Conservation (phyloP, 2,113 vertebrate genomes). For the Muntiacus muntjak region DNA sequence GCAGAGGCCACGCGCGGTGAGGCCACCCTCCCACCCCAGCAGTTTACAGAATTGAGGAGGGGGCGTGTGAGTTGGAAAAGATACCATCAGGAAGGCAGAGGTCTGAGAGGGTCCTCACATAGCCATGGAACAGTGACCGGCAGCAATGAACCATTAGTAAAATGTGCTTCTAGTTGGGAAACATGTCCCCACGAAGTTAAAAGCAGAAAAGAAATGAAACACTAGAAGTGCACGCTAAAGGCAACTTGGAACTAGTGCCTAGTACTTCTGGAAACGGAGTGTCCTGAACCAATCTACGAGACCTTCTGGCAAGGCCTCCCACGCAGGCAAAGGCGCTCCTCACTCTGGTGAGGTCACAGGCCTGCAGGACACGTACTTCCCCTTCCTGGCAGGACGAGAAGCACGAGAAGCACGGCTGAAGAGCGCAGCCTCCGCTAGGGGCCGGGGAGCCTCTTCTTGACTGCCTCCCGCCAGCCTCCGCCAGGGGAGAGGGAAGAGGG, state of each 20-base stretch:
- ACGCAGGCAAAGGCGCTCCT: rapidly evolving
- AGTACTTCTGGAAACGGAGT: not conserved
- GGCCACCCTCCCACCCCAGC: not conserved
- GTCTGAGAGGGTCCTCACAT: not conserved
- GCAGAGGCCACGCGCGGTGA: not conserved
- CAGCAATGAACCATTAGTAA: not conserved
- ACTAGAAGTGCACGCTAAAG: not conserved
- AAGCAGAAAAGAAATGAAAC: not conserved
- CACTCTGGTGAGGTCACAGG: not conserved
- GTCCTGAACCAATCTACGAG: not conserved
- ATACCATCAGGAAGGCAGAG: not conserved
- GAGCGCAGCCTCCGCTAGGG: not conserved
- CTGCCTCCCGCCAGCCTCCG: not conserved
- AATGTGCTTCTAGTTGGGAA: not conserved
- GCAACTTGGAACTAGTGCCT: not conserved
- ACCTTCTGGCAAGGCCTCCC: not conserved
- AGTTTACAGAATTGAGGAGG: not conserved
- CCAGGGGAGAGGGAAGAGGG: too few species aligned
- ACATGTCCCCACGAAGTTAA: not conserved
- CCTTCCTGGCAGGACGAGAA: not conserved
- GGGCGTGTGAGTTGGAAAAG: not conserved
- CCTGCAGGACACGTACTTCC: not conserved
- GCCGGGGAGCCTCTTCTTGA: not conserved
- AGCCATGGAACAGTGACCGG: not conserved
- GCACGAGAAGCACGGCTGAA: not conserved